Base-by-base conservation (phyloP, 2,888 invertebrate species). In the Icerya purchasi region DNA sequence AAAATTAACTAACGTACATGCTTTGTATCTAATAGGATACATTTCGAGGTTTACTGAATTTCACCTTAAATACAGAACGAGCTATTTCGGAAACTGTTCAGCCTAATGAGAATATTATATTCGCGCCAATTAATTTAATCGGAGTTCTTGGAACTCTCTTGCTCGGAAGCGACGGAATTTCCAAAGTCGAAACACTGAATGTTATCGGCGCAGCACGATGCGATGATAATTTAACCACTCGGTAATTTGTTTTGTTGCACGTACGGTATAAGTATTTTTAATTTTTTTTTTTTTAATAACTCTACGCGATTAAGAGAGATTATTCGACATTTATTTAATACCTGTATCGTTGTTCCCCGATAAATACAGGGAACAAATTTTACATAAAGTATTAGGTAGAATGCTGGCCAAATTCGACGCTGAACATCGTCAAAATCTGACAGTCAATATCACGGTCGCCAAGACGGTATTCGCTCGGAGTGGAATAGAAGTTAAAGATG, bases 381-480 rank as follows among this genome's bases (percentile, higher is more conserved):
- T 62, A 36, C 61, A 52, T 18, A 53, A 58, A 19, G 21, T 20
- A n/a, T 52, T 65, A 14, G 64, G 63, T 19, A 22, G 22, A 1
- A 14, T 65, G 20, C 57, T 65, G 19, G 60, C 61, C 21, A 57
- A 53, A 18, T 60, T 64, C 20, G 23, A 22, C 20, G 22, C 50
- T 1, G 56, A 60, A 56, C 22, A 50, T 25, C 24, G 58, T 19
- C 50, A 56, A 14, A 58, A 61, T 20, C 53, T 20, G 8, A 58
- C 54, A 10, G 49, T 22, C 10, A 57, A 61, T 49, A 52, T 65
- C 19, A 54, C 56, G 2, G 57, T 65, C 10, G 66, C 65, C 1
- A 64, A 62, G 24, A 64, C 65, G 2, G 54, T 67, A 21, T 67
- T 67, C 56, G 22, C 64, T 20, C 64, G 65, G 22, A 53, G 62